A percentile compares a stretch with the other conserved stretches of the same genome.
phyloP scores from a whole-genome alignment of 2,888 invertebrate species.

The Heliconius aoede region DNA sequence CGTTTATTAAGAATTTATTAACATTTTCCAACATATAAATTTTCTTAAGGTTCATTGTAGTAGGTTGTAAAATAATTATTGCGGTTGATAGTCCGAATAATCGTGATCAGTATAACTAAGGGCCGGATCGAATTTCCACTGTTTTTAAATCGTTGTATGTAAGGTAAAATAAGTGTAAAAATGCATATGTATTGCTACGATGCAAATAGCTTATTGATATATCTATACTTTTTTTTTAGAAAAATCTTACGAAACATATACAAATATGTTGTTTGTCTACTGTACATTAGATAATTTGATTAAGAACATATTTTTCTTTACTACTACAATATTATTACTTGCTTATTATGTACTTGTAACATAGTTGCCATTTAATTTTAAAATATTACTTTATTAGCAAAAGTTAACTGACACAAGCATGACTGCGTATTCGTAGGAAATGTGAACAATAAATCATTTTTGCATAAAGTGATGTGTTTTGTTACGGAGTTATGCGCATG shows the following conservation, averaged over 20 bases:
- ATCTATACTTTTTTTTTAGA: neutral
- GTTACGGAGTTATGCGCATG: slow-evolving; percentile 19
- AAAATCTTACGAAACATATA: neutral
- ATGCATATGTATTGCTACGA: neutral
- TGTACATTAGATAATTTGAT: neutral
- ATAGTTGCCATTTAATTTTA: neutral
- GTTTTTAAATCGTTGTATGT: neutral
- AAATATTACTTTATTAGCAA: slow-evolving; percentile 1
- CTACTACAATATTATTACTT: neutral
- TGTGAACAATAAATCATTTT: slow-evolving; percentile 23
- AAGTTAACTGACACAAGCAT: neutral
- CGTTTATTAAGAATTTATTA: too few species aligned
- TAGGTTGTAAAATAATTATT: too few species aligned
- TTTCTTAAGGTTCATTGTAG: too few species aligned
- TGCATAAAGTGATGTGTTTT: slow-evolving; percentile 29
- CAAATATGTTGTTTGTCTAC: neutral
- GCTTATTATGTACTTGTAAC: neutral
- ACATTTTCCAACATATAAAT: too few species aligned
- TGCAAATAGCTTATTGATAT: neutral
- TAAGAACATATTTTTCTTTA: too few species aligned
- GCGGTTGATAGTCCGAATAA: too few species aligned
- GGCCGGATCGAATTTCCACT: too few species aligned
- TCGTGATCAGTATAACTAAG: too few species aligned
- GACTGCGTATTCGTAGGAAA: slow-evolving; percentile 21
- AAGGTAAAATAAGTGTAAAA: too few species aligned